Percentiles rank a stretch among this genome's conserved stretches.
Evolutionary conservation across 2,113 vertebrate genomes (phyloP).

Genomic region (Chaetorhynchus papuensis): DNA sequence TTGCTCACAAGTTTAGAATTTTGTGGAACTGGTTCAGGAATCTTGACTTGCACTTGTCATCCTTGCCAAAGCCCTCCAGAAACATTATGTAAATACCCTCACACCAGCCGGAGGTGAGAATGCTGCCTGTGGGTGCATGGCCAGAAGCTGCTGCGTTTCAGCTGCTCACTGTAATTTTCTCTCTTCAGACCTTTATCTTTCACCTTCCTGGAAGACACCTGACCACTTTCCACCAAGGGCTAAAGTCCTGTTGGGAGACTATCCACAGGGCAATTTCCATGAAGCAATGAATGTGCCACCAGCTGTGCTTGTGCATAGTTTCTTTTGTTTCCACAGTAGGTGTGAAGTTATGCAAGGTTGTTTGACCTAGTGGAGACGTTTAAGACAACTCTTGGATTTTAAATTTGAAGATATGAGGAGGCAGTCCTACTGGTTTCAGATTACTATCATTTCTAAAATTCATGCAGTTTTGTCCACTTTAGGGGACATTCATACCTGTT

Average conservation of each 20-base stretch:
- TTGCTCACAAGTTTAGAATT: background rate
- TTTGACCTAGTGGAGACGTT: background rate
- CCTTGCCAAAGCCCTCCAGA: background rate
- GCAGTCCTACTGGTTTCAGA: background rate
- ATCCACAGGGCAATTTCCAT: background rate
- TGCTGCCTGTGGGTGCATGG: background rate
- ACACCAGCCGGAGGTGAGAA: background rate
- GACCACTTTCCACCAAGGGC: background rate
- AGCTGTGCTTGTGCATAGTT: background rate
- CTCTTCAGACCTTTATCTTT: background rate
- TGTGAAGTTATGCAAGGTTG: background rate
- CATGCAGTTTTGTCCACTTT: rapidly evolving
- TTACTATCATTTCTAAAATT: background rate
- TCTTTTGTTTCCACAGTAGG: background rate
- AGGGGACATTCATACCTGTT: background rate
- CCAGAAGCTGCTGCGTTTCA: background rate
- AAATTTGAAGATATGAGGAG: background rate
- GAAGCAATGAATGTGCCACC: background rate
- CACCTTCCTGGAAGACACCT: background rate
- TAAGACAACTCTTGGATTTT: background rate
- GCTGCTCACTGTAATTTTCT: background rate
- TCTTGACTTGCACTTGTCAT: background rate
- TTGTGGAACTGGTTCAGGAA: background rate
- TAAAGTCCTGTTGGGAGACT: background rate
- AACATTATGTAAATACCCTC: background rate